Conservation (phyloP, 2,888 invertebrate species). For the Phortica magna region DNA sequence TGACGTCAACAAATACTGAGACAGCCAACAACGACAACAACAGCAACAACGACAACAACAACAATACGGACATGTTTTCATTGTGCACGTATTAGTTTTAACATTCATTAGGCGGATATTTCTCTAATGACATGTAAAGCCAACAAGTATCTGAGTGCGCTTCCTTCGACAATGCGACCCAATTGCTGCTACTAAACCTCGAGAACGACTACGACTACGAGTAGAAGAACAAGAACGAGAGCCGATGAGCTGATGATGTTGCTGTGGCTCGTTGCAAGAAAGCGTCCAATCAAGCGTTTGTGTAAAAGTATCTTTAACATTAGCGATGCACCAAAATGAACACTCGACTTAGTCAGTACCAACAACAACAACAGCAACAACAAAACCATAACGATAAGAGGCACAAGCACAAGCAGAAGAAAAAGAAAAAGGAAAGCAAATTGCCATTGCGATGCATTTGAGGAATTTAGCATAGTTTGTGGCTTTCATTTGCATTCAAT, state of each 20-base stretch:
- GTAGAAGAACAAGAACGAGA: not conserved
- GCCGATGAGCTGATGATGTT: not conserved
- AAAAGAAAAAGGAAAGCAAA: slow-evolving; percentile 63
- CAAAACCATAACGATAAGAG: slow-evolving; percentile 32
- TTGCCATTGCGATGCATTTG: slow-evolving; percentile 72
- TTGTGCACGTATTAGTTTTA: slow-evolving; percentile 30
- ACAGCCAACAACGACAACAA: not conserved
- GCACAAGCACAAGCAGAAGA: slow-evolving; percentile 41
- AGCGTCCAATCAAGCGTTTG: slow-evolving; percentile 19
- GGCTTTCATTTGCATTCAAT: slow-evolving; percentile 77
- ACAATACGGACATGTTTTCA: slow-evolving; percentile 10
- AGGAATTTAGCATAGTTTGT: slow-evolving; percentile 74
- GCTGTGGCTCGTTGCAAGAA: slow-evolving; percentile 6
- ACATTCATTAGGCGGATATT: slow-evolving; percentile 34
- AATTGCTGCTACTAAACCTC: slow-evolving; percentile 39
- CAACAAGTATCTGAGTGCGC: slow-evolving; percentile 36
- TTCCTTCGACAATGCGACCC: slow-evolving; percentile 37
- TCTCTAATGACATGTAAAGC: slow-evolving; percentile 36
- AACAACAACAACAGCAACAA: slow-evolving; percentile 5
- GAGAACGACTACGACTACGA: not conserved
- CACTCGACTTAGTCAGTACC: slow-evolving; percentile 10
- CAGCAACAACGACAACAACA: slow-evolving; percentile 11
- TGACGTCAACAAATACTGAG: slow-evolving; percentile 4
- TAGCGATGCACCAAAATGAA: slow-evolving; percentile 32
- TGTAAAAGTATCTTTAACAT: slow-evolving; percentile 4